Base-by-base conservation (phyloP, 1,140 invertebrate species). In the Penaeus vannamei region DNA sequence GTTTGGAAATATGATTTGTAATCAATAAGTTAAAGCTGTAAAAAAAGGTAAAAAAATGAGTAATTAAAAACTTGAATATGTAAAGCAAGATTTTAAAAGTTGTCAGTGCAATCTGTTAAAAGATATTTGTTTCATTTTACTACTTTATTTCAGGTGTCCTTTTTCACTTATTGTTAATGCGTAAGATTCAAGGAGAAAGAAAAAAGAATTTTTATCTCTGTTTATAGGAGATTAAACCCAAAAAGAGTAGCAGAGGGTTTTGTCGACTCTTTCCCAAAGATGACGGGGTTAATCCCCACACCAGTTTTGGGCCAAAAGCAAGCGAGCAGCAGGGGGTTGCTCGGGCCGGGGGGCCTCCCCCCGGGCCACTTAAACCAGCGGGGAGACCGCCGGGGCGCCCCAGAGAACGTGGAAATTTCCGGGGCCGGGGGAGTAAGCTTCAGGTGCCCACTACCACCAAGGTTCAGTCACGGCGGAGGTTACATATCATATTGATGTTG, bases 191-290 rank as follows among this genome's bases (percentile, higher is more conserved):
- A 12, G 53, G 10, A 53, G 53, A 53, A 53, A 14, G 53, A 8
- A 53, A 53, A n/a, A 53, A 53, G 53, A 53, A 53, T 53, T 12
- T 53, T 53, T 53, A 29, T 53, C 26, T 26, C 20, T 53, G 7
- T 42, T 76, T 87, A 3, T 83, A 91, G 89, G 91, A 92, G 85
- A 92, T 92, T 77, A 91, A 92, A 85, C 91, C 91, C n/a, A n/a
- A n/a, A n/a, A 22, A 95, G 96, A 92, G 97, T 99, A 89, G 98
- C 97, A 60, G 97, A 98, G 93, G 97, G 93, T 94, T 99, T 59
- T 99, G 98, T 93, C 95, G 98, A 91, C 93, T 99, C 66, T 99
- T 99, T 93, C 96, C 97, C 7, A 95, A 97, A 93, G 98, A 99
- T 93, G 96, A 98, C 92, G 96, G 96, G 92, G 96, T 98, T 91